A percentile compares a stretch with the other conserved stretches of the same genome.
These are phyloP conservation scores for Simalia tracyae DNA, from an alignment of 2,797 vertebrate species.

Conservation along the genomic window DNA sequence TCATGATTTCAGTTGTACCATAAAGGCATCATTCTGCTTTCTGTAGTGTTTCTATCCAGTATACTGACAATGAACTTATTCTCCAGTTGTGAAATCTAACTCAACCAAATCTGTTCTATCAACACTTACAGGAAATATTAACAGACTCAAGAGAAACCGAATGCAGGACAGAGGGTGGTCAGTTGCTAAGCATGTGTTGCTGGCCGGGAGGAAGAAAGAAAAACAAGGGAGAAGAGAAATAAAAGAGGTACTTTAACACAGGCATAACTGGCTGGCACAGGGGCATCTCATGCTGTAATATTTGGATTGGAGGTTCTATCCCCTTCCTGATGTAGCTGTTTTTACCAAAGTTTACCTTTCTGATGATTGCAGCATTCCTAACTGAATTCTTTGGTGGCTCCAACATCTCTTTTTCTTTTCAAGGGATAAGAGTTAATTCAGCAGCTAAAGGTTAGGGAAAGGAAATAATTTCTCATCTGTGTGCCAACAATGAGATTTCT, in stretches of 20 bases:
- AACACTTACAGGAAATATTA: neutral
- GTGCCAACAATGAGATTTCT: slow-evolving; percentile 14
- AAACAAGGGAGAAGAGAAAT: neutral
- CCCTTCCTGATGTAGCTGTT: neutral
- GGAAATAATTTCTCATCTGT: neutral
- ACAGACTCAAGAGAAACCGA: neutral
- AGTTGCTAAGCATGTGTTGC: neutral
- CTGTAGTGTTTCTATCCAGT: neutral
- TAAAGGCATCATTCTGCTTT: neutral
- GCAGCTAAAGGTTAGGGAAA: neutral
- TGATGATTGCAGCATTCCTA: neutral
- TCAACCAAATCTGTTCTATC: neutral
- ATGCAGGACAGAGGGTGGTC: neutral
- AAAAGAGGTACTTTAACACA: neutral
- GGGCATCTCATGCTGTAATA: neutral
- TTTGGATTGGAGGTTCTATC: neutral
- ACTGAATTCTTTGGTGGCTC: slow-evolving; percentile 31
- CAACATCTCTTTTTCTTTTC: slow-evolving; percentile 34
- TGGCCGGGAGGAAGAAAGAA: neutral
- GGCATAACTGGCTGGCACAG: neutral
- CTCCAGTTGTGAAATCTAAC: neutral
- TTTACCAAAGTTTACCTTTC: neutral
- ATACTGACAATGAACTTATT: neutral
- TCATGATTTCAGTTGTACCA: too few species aligned
- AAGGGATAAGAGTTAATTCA: neutral